Percentiles rank a stretch among this genome's conserved stretches.
These are phyloP conservation scores for Hylia prasina DNA, from an alignment of 2,113 vertebrate species.

Conservation along the genomic window DNA sequence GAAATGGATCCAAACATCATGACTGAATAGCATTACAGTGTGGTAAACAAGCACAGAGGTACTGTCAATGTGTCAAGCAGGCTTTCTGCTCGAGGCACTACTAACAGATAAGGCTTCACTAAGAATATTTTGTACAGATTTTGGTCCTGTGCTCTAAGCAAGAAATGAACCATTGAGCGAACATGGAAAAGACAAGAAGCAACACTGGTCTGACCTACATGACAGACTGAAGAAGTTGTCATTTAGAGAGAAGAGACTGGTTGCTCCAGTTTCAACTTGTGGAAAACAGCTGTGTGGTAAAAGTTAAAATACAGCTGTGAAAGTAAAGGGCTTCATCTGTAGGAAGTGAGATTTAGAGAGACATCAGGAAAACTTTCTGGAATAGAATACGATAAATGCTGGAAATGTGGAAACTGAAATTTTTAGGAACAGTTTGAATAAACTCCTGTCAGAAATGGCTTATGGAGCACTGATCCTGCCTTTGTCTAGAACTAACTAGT, in stretches of 20 bases:
- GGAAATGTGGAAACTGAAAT: background rate
- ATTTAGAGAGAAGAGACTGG: background rate
- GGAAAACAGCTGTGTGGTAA: background rate
- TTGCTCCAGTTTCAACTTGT: background rate
- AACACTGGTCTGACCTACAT: background rate
- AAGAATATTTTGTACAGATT: background rate
- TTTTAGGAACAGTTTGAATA: background rate
- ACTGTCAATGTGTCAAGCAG: background rate
- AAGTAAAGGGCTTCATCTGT: background rate
- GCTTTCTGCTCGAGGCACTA: background rate
- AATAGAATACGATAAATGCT: background rate
- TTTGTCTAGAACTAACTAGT: background rate
- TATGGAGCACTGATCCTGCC: background rate
- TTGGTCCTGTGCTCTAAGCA: background rate
- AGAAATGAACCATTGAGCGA: background rate
- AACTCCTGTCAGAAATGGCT: background rate
- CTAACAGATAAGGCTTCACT: background rate
- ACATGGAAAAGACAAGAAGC: background rate
- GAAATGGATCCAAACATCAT: background rate
- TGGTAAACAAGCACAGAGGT: background rate
- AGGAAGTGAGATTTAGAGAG: background rate
- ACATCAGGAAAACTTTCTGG: background rate
- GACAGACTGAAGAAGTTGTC: background rate
- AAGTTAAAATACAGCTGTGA: background rate
- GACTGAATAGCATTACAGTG: rapidly evolving